These are phyloP conservation scores for Anagyrus pseudococci DNA, from an alignment of 2,888 invertebrate genomes.

Conservation along the genomic window DNA sequence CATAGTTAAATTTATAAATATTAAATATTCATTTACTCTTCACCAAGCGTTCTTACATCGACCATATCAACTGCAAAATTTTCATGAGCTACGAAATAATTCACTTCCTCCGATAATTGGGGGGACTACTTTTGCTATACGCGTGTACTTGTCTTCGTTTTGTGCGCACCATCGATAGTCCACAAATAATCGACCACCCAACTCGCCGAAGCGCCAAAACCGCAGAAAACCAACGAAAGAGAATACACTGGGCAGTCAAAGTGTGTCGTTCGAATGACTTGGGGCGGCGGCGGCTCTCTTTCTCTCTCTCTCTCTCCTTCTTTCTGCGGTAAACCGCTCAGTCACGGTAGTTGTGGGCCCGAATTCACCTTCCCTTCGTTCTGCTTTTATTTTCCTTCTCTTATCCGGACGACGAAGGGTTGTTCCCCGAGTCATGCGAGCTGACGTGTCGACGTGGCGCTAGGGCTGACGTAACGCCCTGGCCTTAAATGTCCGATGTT, in stretches of 20 bases:
- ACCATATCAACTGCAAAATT: no score
- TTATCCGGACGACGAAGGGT: constrained; percentile 37
- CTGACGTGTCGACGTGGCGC: constrained; percentile 56
- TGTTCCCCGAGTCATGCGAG: constrained; percentile 54
- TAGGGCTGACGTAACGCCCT: constrained; percentile 40
- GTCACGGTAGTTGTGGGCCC: constrained; percentile 24
- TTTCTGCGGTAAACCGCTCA: constrained; percentile 54
- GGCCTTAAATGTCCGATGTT: constrained; percentile 21
- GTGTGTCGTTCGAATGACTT: constrained; percentile 59
- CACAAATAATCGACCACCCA: constrained; percentile 16
- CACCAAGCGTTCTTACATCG: no score
- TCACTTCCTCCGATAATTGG: no score
- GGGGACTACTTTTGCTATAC: no score
- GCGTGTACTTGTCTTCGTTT: no score
- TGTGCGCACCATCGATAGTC: neutral
- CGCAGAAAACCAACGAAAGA: constrained; percentile 34
- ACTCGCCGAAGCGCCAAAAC: constrained; percentile 26
- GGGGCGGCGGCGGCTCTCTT: no score
- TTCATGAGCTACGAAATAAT: no score
- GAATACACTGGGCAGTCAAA: constrained; percentile 51
- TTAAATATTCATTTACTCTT: no score
- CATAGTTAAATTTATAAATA: no score
- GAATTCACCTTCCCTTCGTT: neutral
- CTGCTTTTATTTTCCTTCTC: constrained; percentile 11
- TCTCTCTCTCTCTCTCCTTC: constrained; percentile 15